Evolutionary conservation across 2,888 invertebrate species (phyloP).

Genomic region (Conistra vaccinii): DNA sequence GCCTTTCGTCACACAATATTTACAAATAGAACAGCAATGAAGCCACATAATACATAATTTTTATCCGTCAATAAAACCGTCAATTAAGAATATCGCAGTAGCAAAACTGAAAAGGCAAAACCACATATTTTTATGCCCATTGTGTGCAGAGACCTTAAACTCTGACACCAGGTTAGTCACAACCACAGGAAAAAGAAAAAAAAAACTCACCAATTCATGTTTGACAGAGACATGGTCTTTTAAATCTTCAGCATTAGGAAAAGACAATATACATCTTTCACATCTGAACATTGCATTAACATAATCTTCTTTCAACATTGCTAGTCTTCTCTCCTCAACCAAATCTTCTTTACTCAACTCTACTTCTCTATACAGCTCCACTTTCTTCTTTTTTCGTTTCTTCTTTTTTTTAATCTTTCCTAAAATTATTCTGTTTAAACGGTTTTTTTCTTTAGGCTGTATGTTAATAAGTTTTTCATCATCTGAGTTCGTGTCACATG

Average conservation of each 20-base stretch:
- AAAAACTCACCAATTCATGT: conserved; percentile 78
- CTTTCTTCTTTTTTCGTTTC: conserved; percentile 41
- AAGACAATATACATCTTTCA: conserved; percentile 78
- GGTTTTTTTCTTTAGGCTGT: not conserved
- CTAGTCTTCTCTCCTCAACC: conserved; percentile 74
- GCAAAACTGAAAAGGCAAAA: too few species aligned
- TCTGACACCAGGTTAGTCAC: too few species aligned
- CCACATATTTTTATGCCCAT: too few species aligned
- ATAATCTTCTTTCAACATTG: conserved; percentile 77
- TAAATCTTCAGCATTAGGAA: conserved; percentile 83
- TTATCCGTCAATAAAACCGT: too few species aligned
- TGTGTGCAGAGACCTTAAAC: too few species aligned
- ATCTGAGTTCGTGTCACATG: conserved; percentile 42
- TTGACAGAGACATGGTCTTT: conserved; percentile 80
- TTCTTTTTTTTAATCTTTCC: conserved; percentile 25
- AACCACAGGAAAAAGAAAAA: too few species aligned
- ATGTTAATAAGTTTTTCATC: conserved; percentile 44
- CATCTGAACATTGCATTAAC: conserved; percentile 84
- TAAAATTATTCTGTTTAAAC: not conserved
- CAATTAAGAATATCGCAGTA: too few species aligned
- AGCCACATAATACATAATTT: too few species aligned
- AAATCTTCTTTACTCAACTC: conserved; percentile 76
- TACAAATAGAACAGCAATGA: too few species aligned
- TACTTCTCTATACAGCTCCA: conserved; percentile 73
- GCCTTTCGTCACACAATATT: too few species aligned